phyloP scores from a whole-genome alignment of 2,888 invertebrate genomes.

The Linnaemya tessellans region DNA sequence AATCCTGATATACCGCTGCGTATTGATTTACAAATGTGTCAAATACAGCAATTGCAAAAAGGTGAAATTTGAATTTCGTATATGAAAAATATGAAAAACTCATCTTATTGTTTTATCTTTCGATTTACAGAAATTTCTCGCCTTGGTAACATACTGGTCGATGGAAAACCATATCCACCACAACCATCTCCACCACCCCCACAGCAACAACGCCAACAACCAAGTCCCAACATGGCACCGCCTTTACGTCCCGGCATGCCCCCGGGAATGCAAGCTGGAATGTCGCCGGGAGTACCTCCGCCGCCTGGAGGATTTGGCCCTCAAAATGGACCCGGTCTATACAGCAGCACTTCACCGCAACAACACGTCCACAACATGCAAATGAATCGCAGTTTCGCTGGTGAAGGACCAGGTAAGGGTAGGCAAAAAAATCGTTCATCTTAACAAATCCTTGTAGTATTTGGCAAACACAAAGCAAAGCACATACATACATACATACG shows the following conservation, averaged over 20 bases:
- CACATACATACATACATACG: too few species aligned
- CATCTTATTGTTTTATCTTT: neutral
- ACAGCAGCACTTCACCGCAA: conserved; percentile 80
- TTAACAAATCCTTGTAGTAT: conserved; percentile 62
- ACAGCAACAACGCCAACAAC: conserved; percentile 78
- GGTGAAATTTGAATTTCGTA: conserved; percentile 83
- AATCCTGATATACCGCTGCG: conserved; percentile 95
- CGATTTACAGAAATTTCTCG: conserved; percentile 87
- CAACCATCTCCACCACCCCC: conserved; percentile 83
- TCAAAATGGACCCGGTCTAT: conserved; percentile 82
- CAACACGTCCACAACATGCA: conserved; percentile 82
- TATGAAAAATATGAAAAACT: neutral
- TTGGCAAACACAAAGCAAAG: neutral
- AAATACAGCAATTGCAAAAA: conserved; percentile 91
- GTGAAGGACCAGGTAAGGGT: conserved; percentile 81
- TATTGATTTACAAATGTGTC: conserved; percentile 91
- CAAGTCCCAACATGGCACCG: conserved; percentile 83
- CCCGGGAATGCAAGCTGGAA: conserved; percentile 81
- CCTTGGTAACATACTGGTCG: conserved; percentile 92
- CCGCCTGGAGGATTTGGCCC: conserved; percentile 76
- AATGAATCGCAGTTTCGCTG: conserved; percentile 81
- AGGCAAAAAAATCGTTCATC: conserved; percentile 73
- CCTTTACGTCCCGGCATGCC: conserved; percentile 81
- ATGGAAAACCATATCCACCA: conserved; percentile 90
- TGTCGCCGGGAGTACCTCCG: conserved; percentile 81